Base-by-base conservation (phyloP, 2,888 invertebrate genomes). In the Napeogenes sylphis region DNA sequence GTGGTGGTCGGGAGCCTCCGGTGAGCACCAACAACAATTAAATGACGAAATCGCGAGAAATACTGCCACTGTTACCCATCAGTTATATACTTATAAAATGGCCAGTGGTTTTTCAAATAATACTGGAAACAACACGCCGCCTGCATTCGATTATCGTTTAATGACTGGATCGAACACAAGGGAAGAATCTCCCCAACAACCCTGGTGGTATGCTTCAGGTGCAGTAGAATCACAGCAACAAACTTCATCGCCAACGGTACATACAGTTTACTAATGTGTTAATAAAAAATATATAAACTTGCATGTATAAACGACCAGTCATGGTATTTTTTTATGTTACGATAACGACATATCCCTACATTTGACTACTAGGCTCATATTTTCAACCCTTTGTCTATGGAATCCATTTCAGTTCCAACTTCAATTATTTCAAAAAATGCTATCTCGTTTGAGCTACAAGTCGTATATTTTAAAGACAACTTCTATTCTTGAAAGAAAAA, bases 71-170 rank as follows among this genome's bases (percentile, higher is more conserved):
- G 78, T 91, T 68, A 89, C 91, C 77, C 95, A 95, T 81, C 95
- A 95, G 85, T 91, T 95, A 74, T 96, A 95, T 83, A 94, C 94
- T 69, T 96, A 96, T 85, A 96, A 96, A 92, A 95, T 96, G 95
- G 94, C 95, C 77, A 94, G 94, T 83, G 95, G 94, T 83, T 95
- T 96, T 92, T 93, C 95, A 77, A 87, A 93, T 92, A 85, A 93
- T 92, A 88, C 92, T 89, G 79, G 92, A 88, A 90, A 93, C 92
- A 85, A 92, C 84, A 92, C 93, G 66, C 92, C 93, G 69, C 92
- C 93, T 69, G 93, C 92, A 77, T 95, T 95, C 84, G 95, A 95
- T 84, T 95, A 95, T 84, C 94, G 95, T 82, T 88, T 95, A 78
- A 85, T 90, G 93, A 92, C 87, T 85, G 92, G 91, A 86, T 87